Conservation (phyloP, 2,797 vertebrate species). For the Taeniopygia guttata region DNA sequence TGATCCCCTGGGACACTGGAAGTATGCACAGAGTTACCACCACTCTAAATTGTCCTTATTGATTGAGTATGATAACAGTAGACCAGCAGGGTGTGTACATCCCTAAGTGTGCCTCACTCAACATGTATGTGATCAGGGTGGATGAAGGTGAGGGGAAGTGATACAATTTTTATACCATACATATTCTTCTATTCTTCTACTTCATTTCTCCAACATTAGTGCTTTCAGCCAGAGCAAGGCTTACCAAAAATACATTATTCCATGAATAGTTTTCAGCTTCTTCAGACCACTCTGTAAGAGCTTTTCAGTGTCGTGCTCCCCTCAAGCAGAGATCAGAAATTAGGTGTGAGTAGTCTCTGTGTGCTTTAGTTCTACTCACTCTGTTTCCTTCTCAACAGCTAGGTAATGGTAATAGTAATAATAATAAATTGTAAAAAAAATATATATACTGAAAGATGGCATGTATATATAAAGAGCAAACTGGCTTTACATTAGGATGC, state of each 20-base stretch:
- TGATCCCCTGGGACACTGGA: slow-evolving; percentile 38
- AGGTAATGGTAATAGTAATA: background rate
- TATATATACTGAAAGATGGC: background rate
- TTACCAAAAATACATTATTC: background rate
- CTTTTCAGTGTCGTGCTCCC: background rate
- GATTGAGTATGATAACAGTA: slow-evolving; percentile 37
- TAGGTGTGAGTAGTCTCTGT: background rate
- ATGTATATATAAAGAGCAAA: background rate
- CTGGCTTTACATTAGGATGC: background rate
- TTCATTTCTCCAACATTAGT: background rate
- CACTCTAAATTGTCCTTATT: slow-evolving; percentile 61
- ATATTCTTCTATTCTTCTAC: too few species aligned
- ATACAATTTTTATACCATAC: background rate
- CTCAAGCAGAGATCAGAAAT: background rate
- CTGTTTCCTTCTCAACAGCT: background rate
- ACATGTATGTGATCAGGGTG: background rate
- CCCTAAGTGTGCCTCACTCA: background rate
- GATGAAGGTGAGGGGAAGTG: background rate
- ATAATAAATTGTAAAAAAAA: background rate
- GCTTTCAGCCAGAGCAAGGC: background rate
- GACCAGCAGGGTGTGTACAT: background rate
- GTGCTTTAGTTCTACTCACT: background rate
- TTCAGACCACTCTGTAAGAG: background rate
- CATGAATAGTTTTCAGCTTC: background rate
- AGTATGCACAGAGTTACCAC: slow-evolving; percentile 22